These are phyloP conservation scores for Acleris literana DNA, from an alignment of 2,888 invertebrate species.

Conservation along the genomic window DNA sequence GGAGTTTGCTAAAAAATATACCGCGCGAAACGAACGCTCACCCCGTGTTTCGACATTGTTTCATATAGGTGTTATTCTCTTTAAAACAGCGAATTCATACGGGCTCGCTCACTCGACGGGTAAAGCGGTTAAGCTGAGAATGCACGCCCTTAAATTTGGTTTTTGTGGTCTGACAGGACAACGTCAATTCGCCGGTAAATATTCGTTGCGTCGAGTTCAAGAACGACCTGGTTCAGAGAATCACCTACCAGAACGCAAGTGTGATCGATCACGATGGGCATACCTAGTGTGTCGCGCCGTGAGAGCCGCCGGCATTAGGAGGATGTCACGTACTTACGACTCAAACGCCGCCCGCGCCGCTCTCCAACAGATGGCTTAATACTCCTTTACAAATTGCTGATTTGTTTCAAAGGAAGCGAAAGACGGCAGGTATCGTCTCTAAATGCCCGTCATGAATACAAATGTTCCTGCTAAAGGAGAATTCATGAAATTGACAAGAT, in stretches of 20 bases:
- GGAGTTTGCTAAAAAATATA: constrained; percentile 13
- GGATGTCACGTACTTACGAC: constrained; percentile 64
- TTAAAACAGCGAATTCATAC: no score
- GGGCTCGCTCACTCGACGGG: no score
- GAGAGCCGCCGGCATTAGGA: constrained; percentile 50
- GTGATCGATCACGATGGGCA: no score
- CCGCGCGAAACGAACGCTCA: not conserved
- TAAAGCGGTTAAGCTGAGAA: no score
- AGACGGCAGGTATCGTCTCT: constrained; percentile 44
- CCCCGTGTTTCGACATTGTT: constrained; percentile 20
- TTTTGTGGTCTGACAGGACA: no score
- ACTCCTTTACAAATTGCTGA: constrained; percentile 51
- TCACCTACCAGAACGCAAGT: no score
- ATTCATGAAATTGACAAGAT: constrained; percentile 41
- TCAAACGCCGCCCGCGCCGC: constrained; percentile 45
- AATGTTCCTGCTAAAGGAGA: constrained; percentile 37
- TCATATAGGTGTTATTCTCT: no score
- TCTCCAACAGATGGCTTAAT: constrained; percentile 50
- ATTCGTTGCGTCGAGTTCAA: no score
- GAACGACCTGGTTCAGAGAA: no score
- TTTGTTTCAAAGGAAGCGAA: constrained; percentile 44
- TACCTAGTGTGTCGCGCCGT: not conserved
- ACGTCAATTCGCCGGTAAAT: no score
- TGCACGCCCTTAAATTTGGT: not conserved
- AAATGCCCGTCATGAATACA: constrained; percentile 35